Base-by-base conservation (phyloP, 2,113 vertebrate genomes). In the Sarotherodon lohbergeri region DNA sequence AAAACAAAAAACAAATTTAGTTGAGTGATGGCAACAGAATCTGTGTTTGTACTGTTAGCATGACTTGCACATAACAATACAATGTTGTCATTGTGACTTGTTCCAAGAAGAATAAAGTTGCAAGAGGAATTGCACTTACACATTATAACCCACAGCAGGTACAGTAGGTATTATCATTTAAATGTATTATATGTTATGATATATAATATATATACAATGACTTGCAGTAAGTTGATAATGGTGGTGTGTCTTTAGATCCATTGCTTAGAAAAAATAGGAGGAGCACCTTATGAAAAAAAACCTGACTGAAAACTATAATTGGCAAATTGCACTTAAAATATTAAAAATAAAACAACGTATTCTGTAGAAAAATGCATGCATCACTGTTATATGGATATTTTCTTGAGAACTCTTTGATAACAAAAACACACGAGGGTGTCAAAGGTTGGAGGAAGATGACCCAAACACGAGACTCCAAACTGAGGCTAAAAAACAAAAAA, bases 21-120 rank as follows among this genome's bases (percentile, higher is more conserved):
- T 29, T 19, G 24, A 29, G 68, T 48, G 22, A 48, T 48, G 24
- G 41, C 5, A 24, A 27, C 9, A 48, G 41, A 76, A 48, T 29
- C n/a, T 43, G 41, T 48, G 41, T 16, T 73, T 4, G 2, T 27
- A 17, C 41, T 17, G 19, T 76, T 1, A 71, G 22, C 66, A 24
- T 73, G 68, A 73, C 22, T 73, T 46, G 68, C 22, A 27, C 22
- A 39, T 39, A 68, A 66, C 10, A 39, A 22, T 66, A 66, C 61
- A 22, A 39, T 68, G 61, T 68, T 68, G 61, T 39, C 61, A 3
- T 39, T 68, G 61, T 39, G 34, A 68, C 61, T 68, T 39, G 6
- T 68, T 4, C 6, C 61, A 39, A 39, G 34, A 66, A 39, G 19
- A 66, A 66, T 12, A 36, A 39, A 39, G 61, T 66, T 12, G 19